phyloP scores from a whole-genome alignment of 1,140 invertebrate genomes.

The Mactra quadrangularis region DNA sequence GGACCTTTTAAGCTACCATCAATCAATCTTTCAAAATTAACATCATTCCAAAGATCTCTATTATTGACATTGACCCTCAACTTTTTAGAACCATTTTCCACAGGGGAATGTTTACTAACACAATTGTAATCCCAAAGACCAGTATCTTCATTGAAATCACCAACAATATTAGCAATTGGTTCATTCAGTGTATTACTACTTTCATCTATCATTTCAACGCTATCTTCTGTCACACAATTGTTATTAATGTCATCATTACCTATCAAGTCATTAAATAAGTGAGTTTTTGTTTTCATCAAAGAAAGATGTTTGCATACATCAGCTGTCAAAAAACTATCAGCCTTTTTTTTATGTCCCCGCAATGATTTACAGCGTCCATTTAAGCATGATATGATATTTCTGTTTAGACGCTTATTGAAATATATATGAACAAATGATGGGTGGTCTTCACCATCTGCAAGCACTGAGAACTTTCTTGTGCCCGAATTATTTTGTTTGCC shows the following conservation, averaged over 20 bases:
- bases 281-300: background rate
- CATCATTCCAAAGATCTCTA: slow-evolving; percentile 5
- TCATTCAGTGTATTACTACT: background rate
- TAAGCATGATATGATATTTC: slow-evolving; percentile 24
- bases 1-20: slow-evolving; percentile 53
- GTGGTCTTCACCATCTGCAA: slow-evolving; percentile 9
- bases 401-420: slow-evolving; percentile 7
- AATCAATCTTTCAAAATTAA: background rate
- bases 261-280: background rate
- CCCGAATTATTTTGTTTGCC: background rate
- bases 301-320: background rate
- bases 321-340: background rate
- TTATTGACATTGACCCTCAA: background rate
- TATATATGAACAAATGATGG: slow-evolving; percentile 48
- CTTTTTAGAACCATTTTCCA: background rate
- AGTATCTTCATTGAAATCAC: slow-evolving; percentile 26
- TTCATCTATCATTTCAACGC: background rate
- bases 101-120: slow-evolving; percentile 14
- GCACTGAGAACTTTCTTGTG: slow-evolving; percentile 43
- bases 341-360: slow-evolving; percentile 54
- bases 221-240: background rate
- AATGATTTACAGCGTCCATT: slow-evolving; percentile 40
- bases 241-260: background rate
- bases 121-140: slow-evolving; percentile 48
- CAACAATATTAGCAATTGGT: background rate